These are phyloP conservation scores for Andrena cerasifolii DNA, from an alignment of 1,140 invertebrate genomes.

Conservation along the genomic window DNA sequence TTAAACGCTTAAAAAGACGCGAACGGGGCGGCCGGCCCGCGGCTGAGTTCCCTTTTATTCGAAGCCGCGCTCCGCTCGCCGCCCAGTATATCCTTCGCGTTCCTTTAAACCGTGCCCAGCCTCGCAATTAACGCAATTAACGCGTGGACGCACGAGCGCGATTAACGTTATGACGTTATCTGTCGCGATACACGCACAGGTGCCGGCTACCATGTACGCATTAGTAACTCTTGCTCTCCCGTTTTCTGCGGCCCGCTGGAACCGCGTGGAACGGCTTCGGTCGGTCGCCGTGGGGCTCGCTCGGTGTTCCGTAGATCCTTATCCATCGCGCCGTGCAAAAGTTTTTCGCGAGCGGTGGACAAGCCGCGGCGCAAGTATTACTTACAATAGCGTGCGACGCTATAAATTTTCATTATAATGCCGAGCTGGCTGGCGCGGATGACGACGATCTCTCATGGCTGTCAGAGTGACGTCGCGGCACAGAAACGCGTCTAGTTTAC, in stretches of 20 bases:
- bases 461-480: constrained; percentile 2
- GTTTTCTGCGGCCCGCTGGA: background rate
- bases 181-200: background rate
- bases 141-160: background rate
- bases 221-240: background rate
- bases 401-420: constrained; percentile 46
- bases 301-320: constrained; percentile 25
- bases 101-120: background rate
- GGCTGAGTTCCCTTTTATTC: constrained; percentile 1
- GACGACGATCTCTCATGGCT: constrained; percentile 18
- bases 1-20: constrained; percentile 33
- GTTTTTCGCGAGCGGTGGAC: background rate
- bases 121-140: constrained; percentile 10
- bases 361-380: background rate
- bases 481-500: constrained; percentile 1
- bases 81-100: background rate
- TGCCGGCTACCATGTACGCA: background rate
- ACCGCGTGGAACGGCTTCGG: background rate
- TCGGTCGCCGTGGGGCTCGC: background rate
- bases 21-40: background rate
- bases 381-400: background rate
- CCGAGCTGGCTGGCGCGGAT: background rate
- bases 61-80: background rate
- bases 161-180: constrained; percentile 26
- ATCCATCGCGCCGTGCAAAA: constrained; percentile 6